These are phyloP conservation scores for Drosophila ironensis DNA, from an alignment of 1,140 invertebrate genomes.

Conservation along the genomic window DNA sequence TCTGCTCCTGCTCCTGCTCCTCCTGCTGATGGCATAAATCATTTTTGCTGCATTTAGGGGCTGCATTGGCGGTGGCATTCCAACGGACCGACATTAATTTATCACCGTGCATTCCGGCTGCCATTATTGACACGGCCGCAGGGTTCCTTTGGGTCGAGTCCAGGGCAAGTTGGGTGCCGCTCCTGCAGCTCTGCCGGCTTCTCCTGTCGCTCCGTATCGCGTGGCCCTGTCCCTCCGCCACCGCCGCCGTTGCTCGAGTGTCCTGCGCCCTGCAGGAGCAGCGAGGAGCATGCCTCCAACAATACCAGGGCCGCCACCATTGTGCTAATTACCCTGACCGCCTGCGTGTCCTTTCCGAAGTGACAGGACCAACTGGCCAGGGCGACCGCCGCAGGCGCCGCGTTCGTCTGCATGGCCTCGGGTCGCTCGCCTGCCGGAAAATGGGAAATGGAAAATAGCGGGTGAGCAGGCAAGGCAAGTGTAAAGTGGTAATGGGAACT, in stretches of 20 bases:
- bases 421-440: constrained; percentile 76
- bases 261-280: constrained; percentile 46
- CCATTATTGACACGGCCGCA: constrained; percentile 57
- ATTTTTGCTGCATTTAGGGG: constrained; percentile 48
- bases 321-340: constrained; percentile 80
- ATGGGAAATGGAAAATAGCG: constrained; percentile 23
- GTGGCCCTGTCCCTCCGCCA: background rate
- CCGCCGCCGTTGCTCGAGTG: background rate
- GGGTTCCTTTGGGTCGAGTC: constrained; percentile 20
- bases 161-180: background rate
- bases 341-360: constrained; percentile 57
- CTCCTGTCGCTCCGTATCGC: constrained; percentile 18
- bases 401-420: constrained; percentile 81
- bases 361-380: constrained; percentile 66
- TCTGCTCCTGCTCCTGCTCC: constrained; percentile 1
- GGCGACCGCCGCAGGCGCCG: constrained; percentile 66
- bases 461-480: background rate
- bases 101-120: constrained; percentile 65
- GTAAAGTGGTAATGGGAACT: constrained; percentile 27
- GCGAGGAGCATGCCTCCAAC: constrained; percentile 67
- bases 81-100: constrained; percentile 64
- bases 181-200: constrained; percentile 2
- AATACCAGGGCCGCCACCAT: constrained; percentile 74
- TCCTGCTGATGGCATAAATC: constrained; percentile 14
- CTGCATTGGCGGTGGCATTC: constrained; percentile 73